A percentile compares a stretch with the other conserved stretches of the same genome.
These are phyloP conservation scores for Ceratina australensis DNA, from an alignment of 1,140 invertebrate species.

Conservation along the genomic window DNA sequence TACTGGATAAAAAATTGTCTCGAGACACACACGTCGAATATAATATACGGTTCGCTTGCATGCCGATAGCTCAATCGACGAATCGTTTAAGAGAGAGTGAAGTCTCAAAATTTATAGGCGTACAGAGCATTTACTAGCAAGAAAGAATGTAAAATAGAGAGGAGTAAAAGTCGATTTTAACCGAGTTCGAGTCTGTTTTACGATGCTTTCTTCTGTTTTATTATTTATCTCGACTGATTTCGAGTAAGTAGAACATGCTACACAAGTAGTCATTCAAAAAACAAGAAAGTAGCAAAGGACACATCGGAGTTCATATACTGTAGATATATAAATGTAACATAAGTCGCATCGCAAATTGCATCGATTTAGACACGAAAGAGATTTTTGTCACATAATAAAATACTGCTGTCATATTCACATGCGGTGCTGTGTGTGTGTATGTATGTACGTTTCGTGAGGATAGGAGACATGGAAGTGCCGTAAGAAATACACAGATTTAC, in stretches of 20 bases:
- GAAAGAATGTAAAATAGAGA: background rate
- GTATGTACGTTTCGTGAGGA: constrained; percentile 59
- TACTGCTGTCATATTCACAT: constrained; percentile 52
- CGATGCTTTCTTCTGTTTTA: background rate
- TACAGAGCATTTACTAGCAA: background rate
- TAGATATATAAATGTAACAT: background rate
- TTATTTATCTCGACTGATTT: background rate
- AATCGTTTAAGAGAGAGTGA: too few species aligned
- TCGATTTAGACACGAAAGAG: background rate
- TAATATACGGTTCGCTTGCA: background rate
- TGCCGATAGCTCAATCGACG: background rate
- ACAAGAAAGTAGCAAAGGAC: background rate
- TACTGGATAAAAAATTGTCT: background rate
- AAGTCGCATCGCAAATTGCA: background rate
- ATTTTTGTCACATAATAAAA: background rate
- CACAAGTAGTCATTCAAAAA: constrained; percentile 24
- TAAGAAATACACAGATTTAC: constrained; percentile 66
- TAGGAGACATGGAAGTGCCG: constrained; percentile 78
- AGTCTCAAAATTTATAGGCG: too few species aligned
- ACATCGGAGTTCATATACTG: background rate
- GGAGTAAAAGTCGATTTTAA: background rate
- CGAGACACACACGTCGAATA: background rate
- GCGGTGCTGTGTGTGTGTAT: constrained; percentile 66
- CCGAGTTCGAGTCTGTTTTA: background rate
- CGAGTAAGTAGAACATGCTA: constrained; percentile 3